phyloP scores from a whole-genome alignment of 2,888 invertebrate species.

The Allophyes oxyacanthae region DNA sequence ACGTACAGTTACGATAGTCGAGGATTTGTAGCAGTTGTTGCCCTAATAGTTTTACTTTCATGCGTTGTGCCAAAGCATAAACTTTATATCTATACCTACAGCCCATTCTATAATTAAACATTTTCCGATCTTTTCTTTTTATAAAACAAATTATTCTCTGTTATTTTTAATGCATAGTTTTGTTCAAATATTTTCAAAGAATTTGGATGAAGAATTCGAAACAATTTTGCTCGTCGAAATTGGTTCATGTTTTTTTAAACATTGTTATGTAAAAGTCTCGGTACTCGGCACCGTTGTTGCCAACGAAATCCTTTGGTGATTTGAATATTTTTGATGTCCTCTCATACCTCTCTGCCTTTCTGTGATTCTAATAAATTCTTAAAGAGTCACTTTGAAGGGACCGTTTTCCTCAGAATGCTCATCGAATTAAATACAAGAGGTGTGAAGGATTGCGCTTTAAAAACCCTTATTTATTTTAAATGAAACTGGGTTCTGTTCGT shows the following conservation, averaged over 20 bases:
- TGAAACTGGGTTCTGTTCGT: slow-evolving; percentile 53
- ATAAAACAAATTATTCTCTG: slow-evolving; percentile 11
- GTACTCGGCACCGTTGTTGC: slow-evolving; percentile 23
- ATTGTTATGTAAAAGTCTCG: slow-evolving; percentile 37
- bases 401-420: slow-evolving; percentile 25
- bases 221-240: slow-evolving; percentile 43
- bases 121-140: slow-evolving; percentile 7
- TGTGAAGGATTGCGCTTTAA: slow-evolving; percentile 43
- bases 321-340: slow-evolving; percentile 46
- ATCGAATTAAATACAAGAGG: slow-evolving; percentile 52
- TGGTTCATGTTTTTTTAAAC: slow-evolving; percentile 31
- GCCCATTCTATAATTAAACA: slow-evolving; percentile 13
- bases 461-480: slow-evolving; percentile 55
- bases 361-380: slow-evolving; percentile 29
- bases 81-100: background rate
- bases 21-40: slow-evolving; percentile 10
- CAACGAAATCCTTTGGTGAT: slow-evolving; percentile 37
- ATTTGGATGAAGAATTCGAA: slow-evolving; percentile 25
- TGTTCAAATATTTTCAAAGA: slow-evolving; percentile 39
- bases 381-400: slow-evolving; percentile 17
- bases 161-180: slow-evolving; percentile 36
- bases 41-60: slow-evolving; percentile 2
- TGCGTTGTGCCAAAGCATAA: background rate
- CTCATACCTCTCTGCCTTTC: slow-evolving; percentile 13
- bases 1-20: slow-evolving; percentile 16